phyloP scores from a whole-genome alignment of 2,888 invertebrate genomes.

The Ceraclea dissimilis region DNA sequence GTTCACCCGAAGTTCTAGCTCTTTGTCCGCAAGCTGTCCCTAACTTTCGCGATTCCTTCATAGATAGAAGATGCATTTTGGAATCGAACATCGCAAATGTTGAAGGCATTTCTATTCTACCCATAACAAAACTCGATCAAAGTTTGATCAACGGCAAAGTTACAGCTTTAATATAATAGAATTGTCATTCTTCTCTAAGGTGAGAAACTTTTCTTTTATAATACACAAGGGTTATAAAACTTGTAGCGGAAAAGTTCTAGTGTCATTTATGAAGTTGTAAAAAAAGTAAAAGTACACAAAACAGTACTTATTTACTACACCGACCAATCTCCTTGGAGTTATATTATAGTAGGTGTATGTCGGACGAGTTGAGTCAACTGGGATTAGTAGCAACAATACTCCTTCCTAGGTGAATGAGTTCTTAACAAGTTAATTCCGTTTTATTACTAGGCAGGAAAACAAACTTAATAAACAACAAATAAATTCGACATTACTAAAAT shows the following conservation, averaged over 20 bases:
- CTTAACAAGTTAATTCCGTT: neutral
- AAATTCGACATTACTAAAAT: no score
- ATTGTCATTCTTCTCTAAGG: conserved; percentile 1
- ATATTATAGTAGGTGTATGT: neutral
- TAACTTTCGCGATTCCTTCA: no score
- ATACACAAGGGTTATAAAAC: conserved; percentile 13
- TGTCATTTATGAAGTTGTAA: conserved; percentile 16
- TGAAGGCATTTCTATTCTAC: no score
- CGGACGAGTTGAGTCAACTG: neutral
- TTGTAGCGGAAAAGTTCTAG: conserved; percentile 16
- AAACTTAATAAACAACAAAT: no score
- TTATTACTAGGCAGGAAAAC: neutral
- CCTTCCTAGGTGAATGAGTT: neutral
- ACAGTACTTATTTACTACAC: no score
- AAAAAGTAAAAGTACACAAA: neutral
- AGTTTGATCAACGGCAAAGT: conserved; percentile 12
- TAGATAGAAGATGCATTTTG: no score
- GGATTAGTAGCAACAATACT: neutral
- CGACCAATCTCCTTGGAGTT: neutral
- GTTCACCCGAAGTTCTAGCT: no score
- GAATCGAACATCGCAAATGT: no score
- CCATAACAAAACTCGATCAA: conserved; percentile 10
- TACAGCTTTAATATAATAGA: conserved; percentile 8
- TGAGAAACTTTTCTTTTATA: conserved; percentile 1
- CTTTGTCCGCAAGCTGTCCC: no score